Evolutionary conservation across 2,888 invertebrate species (phyloP), one percentile per base, ranked within the genome.

Genomic region (Plagodis pulveraria): DNA sequence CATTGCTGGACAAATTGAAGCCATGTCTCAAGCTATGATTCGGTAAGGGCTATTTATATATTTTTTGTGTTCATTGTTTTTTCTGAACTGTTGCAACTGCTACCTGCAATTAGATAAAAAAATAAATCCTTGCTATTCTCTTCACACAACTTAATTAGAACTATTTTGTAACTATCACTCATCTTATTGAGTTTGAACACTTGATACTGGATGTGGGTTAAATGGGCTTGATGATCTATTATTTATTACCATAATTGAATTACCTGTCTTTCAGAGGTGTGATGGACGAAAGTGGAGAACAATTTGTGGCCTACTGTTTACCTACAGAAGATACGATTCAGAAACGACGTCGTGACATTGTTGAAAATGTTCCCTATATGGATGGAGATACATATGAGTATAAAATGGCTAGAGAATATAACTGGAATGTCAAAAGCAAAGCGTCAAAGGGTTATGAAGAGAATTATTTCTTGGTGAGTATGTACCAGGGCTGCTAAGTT

Each of bases 11-110:
- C 98, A 98, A 81, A 95, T 98, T 74, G 99, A 99, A 84, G 98
- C 99, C 83, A 99, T 99, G 99, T 98, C 98, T 35, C 99, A 99
- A 87, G 99, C 99, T 76, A 99, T 99, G 98, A 99, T 99, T 90
- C 95, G 98, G 97, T 96, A 80, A 66, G 84, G 71, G 38, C 42
- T 40, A 7, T n/a, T n/a, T n/a, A n/a, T n/a, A n/a, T n/a, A 38
- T 34, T 9, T 32, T 11, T 10, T 12, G 38, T 22, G 34, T 38
- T 44, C 22, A 35, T 40, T 38, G 38, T 38, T n/a, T n/a, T n/a
- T n/a, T n/a, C n/a, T n/a, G n/a, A 8, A 38, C 38, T 38, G 38
- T 22, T 22, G 22, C 1, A 22, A 22, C 4, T 4, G 22, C 22
- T 2, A 22, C 4, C 22, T 4, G 2, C 4, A 22, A 22, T 2